phyloP scores from a whole-genome alignment of 2,888 invertebrate species.

The Thereva nobilitata region DNA sequence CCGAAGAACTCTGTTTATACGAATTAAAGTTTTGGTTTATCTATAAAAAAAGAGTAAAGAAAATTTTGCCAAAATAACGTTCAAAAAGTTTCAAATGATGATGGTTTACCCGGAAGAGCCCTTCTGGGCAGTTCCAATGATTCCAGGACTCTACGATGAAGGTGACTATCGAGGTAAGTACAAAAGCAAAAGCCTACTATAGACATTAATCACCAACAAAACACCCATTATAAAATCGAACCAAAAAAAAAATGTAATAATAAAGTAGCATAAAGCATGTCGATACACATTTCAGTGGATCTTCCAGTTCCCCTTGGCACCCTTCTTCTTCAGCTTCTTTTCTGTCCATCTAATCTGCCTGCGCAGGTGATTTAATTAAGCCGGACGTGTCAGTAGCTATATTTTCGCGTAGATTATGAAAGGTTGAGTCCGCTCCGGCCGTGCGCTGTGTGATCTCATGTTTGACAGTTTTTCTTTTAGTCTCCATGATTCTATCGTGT shows the following conservation, averaged over 20 bases:
- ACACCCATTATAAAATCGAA: background rate
- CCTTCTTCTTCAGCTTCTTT: background rate
- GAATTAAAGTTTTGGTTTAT: no score
- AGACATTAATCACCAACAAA: background rate
- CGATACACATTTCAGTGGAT: background rate
- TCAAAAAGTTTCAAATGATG: slow-evolving; percentile 47
- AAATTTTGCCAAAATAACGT: slow-evolving; percentile 36
- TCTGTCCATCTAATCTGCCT: background rate
- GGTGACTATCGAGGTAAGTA: slow-evolving; percentile 56
- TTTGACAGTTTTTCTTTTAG: slow-evolving; percentile 14
- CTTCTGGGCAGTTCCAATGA: slow-evolving; percentile 57
- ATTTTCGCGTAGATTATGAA: slow-evolving; percentile 1
- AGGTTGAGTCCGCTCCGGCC: background rate
- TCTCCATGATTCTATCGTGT: background rate
- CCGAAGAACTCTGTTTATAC: no score
- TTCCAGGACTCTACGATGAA: slow-evolving; percentile 57
- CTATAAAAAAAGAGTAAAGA: background rate
- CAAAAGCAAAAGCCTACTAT: background rate
- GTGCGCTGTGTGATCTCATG: background rate
- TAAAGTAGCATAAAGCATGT: background rate
- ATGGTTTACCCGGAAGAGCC: slow-evolving; percentile 59
- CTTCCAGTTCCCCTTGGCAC: background rate
- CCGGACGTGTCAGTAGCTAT: slow-evolving; percentile 4
- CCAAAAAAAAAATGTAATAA: background rate
- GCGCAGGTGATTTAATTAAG: slow-evolving; percentile 9